These are phyloP conservation scores for Drosophila pallidifrons DNA, from an alignment of 1,140 invertebrate species.

Conservation along the genomic window DNA sequence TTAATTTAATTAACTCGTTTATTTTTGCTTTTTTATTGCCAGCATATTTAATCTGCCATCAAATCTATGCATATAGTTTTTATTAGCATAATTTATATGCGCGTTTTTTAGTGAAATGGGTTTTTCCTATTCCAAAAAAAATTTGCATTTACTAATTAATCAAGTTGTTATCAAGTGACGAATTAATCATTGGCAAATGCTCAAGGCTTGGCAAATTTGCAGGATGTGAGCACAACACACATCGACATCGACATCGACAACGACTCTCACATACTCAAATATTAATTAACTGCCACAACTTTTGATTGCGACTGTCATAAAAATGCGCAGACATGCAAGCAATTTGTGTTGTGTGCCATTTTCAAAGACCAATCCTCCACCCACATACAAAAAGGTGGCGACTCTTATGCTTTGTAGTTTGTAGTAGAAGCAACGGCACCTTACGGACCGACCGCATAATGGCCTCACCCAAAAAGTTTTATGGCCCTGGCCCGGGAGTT, in stretches of 20 bases:
- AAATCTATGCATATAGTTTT: not conserved
- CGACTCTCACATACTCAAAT: constrained; percentile 16
- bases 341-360: constrained; percentile 64
- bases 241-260: not conserved
- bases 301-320: constrained; percentile 66
- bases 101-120: constrained; percentile 3
- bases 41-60: not conserved
- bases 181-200: constrained; percentile 46
- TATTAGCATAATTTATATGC: constrained; percentile 15
- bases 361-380: not conserved
- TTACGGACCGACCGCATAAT: constrained; percentile 14
- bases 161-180: constrained; percentile 40
- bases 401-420: too few species aligned
- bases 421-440: not conserved
- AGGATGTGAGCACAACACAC: constrained; percentile 19
- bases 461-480: constrained; percentile 49
- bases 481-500: constrained; percentile 55
- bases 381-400: too few species aligned
- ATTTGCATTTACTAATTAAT: constrained; percentile 43
- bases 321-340: constrained; percentile 77
- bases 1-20: too few species aligned
- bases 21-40: not conserved
- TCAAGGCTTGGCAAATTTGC: constrained; percentile 39
- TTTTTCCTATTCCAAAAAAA: constrained; percentile 6
- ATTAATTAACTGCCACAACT: constrained; percentile 57